These are phyloP conservation scores for Semnornis frantzii DNA, from an alignment of 2,113 vertebrate species.

Conservation along the genomic window DNA sequence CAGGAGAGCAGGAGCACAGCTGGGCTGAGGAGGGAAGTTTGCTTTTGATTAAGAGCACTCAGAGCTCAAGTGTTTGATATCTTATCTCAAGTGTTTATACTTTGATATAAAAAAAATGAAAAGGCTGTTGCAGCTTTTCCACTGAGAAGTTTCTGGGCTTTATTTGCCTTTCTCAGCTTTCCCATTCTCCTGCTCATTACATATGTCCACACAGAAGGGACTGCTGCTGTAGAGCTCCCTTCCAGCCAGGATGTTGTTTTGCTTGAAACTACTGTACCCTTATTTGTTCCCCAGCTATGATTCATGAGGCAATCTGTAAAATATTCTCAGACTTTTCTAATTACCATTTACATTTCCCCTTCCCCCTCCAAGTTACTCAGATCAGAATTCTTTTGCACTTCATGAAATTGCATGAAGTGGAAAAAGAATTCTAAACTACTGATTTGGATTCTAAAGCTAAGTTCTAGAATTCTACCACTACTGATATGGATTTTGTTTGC, in stretches of 20 bases:
- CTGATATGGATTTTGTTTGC: background rate
- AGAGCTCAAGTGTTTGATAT: background rate
- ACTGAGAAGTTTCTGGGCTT: background rate
- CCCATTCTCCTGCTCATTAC: background rate
- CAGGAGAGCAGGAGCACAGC: background rate
- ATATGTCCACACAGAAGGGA: background rate
- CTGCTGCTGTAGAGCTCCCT: background rate
- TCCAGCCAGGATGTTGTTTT: background rate
- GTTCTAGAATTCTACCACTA: background rate
- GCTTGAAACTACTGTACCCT: background rate
- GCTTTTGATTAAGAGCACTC: background rate
- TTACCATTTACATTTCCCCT: background rate
- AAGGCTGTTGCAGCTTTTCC: background rate
- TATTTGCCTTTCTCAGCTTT: background rate
- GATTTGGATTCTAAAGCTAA: too few species aligned
- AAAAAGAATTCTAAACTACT: too few species aligned
- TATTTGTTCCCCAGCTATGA: background rate
- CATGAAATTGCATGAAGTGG: background rate
- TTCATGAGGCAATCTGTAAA: slow-evolving; percentile 6
- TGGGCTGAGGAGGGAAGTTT: background rate
- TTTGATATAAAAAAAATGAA: too few species aligned
- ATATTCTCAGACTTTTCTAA: background rate
- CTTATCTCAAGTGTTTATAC: background rate
- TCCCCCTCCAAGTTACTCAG: background rate
- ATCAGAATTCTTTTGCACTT: background rate